Conservation (phyloP, 2,797 vertebrate species). For the Acanthiza pusilla region DNA sequence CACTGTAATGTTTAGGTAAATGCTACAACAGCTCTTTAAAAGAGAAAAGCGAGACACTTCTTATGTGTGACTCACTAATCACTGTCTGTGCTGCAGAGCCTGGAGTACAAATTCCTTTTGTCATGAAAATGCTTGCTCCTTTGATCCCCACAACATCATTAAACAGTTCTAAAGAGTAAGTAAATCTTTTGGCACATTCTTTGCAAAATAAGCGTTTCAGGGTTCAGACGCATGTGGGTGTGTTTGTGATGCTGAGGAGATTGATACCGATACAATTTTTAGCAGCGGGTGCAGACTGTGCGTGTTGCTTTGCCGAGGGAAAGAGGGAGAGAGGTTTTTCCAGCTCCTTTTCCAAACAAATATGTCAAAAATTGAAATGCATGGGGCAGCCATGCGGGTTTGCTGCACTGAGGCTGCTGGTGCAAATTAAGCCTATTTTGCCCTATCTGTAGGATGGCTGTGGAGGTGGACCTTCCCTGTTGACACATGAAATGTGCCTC, state of each 20-base stretch:
- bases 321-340: not conserved
- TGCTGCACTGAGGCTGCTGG: not conserved
- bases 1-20: slow-evolving; percentile 55
- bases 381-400: not conserved
- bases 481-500: not conserved
- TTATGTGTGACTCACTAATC: slow-evolving; percentile 67
- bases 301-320: not conserved
- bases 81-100: slow-evolving; percentile 60
- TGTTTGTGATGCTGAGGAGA: slow-evolving; percentile 61
- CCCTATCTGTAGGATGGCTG: not conserved
- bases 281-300: slow-evolving; percentile 31
- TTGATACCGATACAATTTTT: slow-evolving; percentile 61
- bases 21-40: slow-evolving; percentile 46
- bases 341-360: slow-evolving; percentile 2
- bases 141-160: slow-evolving; percentile 68
- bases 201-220: slow-evolving; percentile 57
- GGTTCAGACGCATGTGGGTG: slow-evolving; percentile 51
- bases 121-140: slow-evolving; percentile 70
- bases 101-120: slow-evolving; percentile 68
- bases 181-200: slow-evolving; percentile 69
- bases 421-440: not conserved
- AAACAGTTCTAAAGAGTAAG: slow-evolving; percentile 63
- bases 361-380: not conserved
- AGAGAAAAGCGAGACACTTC: slow-evolving; percentile 53
- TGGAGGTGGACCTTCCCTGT: not conserved